These are phyloP conservation scores for Deroplatys truncata DNA, from an alignment of 2,888 invertebrate genomes.

Conservation along the genomic window DNA sequence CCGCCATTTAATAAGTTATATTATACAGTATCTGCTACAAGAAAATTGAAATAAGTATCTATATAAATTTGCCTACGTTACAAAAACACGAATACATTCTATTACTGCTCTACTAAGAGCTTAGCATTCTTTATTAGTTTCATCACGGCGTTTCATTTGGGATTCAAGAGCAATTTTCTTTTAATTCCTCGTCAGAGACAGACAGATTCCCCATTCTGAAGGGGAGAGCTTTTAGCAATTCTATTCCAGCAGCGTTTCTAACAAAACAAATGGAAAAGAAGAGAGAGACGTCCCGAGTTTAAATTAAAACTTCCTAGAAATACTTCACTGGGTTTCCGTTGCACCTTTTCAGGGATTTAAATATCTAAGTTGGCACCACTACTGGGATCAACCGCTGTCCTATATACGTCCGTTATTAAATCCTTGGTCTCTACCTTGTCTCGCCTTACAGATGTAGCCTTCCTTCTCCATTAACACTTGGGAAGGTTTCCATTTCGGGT, in stretches of 20 bases:
- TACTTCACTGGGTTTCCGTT: background rate
- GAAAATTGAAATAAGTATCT: too few relatives aligned
- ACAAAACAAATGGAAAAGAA: background rate
- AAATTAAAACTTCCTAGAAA: background rate
- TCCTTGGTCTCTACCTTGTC: background rate
- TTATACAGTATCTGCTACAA: too few relatives aligned
- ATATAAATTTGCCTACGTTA: too few relatives aligned
- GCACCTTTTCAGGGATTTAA: background rate
- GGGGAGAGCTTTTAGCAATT: background rate
- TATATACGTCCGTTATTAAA: background rate
- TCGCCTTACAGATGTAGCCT: background rate
- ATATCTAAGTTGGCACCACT: background rate
- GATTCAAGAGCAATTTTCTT: background rate
- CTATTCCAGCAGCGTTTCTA: background rate
- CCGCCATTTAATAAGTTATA: too few relatives aligned
- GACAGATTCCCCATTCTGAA: background rate
- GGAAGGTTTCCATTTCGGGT: background rate
- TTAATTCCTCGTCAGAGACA: background rate
- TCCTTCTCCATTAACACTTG: background rate
- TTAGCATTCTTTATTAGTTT: background rate
- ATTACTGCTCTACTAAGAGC: too few relatives aligned
- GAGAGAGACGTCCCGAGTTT: background rate
- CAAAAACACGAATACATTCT: too few relatives aligned
- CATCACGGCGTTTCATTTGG: background rate
- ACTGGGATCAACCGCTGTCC: background rate